A percentile compares a stretch with the other conserved stretches of the same genome.
Evolutionary conservation across 2,888 invertebrate genomes (phyloP).

Genomic region (Drosophila birchii): DNA sequence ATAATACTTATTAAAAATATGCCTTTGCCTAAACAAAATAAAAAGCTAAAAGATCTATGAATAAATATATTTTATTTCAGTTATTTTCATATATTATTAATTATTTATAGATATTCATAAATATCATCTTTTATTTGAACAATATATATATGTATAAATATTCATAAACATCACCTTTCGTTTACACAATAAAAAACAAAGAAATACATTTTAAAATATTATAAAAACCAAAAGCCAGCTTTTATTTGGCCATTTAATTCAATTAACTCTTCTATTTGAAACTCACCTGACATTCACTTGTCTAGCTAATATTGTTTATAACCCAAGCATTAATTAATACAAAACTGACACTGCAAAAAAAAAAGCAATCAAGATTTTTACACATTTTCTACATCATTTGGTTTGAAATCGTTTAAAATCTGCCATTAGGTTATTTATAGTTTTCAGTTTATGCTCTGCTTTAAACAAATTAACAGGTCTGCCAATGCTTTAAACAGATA

Average conservation of each 20-base stretch:
- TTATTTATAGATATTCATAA: too few relatives aligned
- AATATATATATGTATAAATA: too few relatives aligned
- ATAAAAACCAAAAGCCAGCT: too few relatives aligned
- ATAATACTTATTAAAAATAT: too few relatives aligned
- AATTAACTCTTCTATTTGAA: background rate
- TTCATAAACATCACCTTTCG: too few relatives aligned
- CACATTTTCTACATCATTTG: slow-evolving; percentile 9
- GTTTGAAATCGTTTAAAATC: slow-evolving; percentile 16
- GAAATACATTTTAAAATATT: too few relatives aligned
- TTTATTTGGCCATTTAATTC: background rate
- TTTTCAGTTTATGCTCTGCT: slow-evolving; percentile 25
- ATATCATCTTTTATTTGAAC: too few relatives aligned
- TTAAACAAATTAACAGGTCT: slow-evolving; percentile 37
- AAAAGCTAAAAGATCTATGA: too few relatives aligned
- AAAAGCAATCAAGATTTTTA: background rate
- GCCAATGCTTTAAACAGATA: slow-evolving; percentile 23
- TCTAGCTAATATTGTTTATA: background rate
- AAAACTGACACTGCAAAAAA: slow-evolving; percentile 7
- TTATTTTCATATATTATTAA: too few relatives aligned
- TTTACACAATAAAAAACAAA: too few relatives aligned
- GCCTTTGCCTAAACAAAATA: too few relatives aligned
- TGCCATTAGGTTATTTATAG: slow-evolving; percentile 31
- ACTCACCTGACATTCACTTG: slow-evolving; percentile 1
- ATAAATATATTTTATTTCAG: too few relatives aligned
- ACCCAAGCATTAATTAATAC: slow-evolving; percentile 2